Conservation (phyloP, 2,797 vertebrate genomes). For the Sebastes taczanowskii region DNA sequence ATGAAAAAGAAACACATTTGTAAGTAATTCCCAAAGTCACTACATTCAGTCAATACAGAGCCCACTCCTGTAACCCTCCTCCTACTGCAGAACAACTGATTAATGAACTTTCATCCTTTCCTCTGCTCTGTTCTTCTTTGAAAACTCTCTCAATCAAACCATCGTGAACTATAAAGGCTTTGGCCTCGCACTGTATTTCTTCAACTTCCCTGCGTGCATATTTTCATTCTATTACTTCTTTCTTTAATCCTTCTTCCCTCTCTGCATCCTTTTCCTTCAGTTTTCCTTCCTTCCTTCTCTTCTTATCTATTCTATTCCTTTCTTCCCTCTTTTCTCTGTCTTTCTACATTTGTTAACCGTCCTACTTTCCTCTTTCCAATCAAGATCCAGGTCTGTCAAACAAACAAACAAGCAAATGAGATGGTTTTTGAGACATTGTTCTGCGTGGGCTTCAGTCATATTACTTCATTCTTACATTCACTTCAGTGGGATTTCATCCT, state of each 20-base stretch:
- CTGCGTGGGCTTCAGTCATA: constrained; percentile 9
- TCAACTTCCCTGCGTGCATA: background rate
- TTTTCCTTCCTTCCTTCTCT: background rate
- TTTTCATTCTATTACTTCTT: background rate
- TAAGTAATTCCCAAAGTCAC: constrained; percentile 13
- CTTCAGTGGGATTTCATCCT: constrained; percentile 18
- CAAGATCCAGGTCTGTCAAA: background rate
- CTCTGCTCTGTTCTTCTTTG: constrained; percentile 1
- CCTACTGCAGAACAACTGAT: constrained; percentile 15
- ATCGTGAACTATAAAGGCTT: background rate
- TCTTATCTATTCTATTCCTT: background rate
- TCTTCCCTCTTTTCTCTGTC: background rate
- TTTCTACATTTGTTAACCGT: background rate
- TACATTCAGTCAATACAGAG: constrained; percentile 24
- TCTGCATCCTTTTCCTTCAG: background rate
- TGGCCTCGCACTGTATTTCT: background rate
- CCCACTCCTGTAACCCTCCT: constrained; percentile 25
- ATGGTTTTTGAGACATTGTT: background rate
- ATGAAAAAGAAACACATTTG: constrained; percentile 22
- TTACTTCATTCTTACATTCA: constrained; percentile 13
- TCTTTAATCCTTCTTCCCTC: background rate
- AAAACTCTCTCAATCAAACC: background rate
- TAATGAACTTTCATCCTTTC: background rate
- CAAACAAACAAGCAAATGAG: background rate
- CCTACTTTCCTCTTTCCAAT: background rate